Evolutionary conservation across 2,888 invertebrate genomes (phyloP), one percentile per base, ranked within the genome.

Genomic region (Eupelmus urozonus): DNA sequence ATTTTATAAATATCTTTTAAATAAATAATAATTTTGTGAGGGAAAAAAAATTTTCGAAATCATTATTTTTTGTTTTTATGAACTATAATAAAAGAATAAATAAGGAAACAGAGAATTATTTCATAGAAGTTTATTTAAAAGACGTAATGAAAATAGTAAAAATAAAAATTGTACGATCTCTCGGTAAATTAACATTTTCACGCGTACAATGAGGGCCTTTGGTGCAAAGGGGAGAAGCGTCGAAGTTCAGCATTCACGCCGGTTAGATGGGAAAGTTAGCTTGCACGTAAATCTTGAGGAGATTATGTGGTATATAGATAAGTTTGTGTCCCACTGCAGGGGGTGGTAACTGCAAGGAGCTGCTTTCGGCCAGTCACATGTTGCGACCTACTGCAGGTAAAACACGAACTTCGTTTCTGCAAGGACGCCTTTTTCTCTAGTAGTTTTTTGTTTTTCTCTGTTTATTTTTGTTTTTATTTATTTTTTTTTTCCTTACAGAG

Each of bases 291-390:
- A 66, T 82, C 81, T 80, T 83, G 71, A 84, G 82, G 83, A 87
- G 86, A 87, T 76, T 87, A 85, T 87, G 85, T 87, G 88, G 88
- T 88, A 87, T 89, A 89, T 89, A 89, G 89, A 89, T 88, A 88
- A 89, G 89, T 89, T 89, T 89, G 89, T 89, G 89, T 89, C 88
- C 89, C 88, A 87, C 89, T 89, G 88, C 89, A 89, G 89, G 89
- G 89, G 89, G 89, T 89, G 88, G 89, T 89, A 89, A 89, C 89
- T 88, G 89, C 88, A 88, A 89, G 89, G 88, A 89, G 89, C 88
- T 89, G 88, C 88, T 88, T 86, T 87, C 87, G 88, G 87, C 86
- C 88, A 87, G 77, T 80, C 77, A 87, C 88, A 87, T 87, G 87
- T 89, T 89, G 89, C 89, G 81, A 89, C 88, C 89, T 87, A 89